phyloP scores from a whole-genome alignment of 2,797 vertebrate species.

The Echiichthys vipera region DNA sequence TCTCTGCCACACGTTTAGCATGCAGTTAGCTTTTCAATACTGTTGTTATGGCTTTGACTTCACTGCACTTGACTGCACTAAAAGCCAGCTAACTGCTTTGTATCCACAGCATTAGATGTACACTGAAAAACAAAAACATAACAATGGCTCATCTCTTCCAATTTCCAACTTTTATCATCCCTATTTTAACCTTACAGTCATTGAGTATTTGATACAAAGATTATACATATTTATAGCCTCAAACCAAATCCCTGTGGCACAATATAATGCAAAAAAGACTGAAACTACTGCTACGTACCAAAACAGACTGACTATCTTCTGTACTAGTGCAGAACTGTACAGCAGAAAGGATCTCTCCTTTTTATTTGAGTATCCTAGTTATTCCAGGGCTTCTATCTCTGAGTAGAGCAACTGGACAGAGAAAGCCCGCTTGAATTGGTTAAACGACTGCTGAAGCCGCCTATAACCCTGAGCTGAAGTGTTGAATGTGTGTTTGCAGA shows the following conservation, averaged over 20 bases:
- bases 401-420: background rate
- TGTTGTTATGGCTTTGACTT: constrained; percentile 23
- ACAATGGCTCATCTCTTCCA: background rate
- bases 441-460: background rate
- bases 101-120: background rate
- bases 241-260: background rate
- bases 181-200: background rate
- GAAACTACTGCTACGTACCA: background rate
- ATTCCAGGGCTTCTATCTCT: background rate
- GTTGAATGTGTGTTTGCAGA: background rate
- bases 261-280: background rate
- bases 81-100: constrained; percentile 1
- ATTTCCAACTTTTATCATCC: background rate
- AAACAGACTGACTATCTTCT: background rate
- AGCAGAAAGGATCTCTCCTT: background rate
- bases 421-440: background rate
- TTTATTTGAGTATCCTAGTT: background rate
- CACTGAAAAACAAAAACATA: background rate
- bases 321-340: background rate
- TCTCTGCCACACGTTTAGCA: constrained; percentile 4
- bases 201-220: background rate
- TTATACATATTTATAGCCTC: background rate
- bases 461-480: background rate
- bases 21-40: constrained; percentile 17
- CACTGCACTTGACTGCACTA: background rate